Evolutionary conservation across 1,140 invertebrate species (phyloP).

Genomic region (Zaprionus ghesquierei): DNA sequence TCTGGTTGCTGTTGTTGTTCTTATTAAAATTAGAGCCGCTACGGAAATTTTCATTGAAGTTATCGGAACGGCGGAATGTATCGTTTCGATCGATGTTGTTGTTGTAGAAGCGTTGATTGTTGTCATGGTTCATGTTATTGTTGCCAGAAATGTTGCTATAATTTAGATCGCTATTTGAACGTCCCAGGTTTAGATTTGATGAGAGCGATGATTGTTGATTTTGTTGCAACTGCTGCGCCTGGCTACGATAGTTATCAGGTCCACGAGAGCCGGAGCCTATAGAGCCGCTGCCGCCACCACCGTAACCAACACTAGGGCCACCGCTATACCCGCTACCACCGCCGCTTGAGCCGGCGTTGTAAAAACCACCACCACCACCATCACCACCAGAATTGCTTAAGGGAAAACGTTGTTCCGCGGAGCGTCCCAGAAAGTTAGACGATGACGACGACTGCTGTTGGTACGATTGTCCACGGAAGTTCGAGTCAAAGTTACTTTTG

Average conservation of each 20-base stretch:
- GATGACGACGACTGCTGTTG: slow-evolving; percentile 1
- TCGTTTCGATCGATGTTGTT: slow-evolving; percentile 31
- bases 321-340: neutral
- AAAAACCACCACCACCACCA: neutral
- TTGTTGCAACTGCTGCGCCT: neutral
- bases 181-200: slow-evolving; percentile 1
- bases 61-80: slow-evolving; percentile 35
- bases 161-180: slow-evolving; percentile 25
- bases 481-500: slow-evolving; percentile 27
- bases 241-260: neutral
- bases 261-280: neutral
- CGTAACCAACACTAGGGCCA: neutral
- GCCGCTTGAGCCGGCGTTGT: neutral
- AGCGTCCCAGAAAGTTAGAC: slow-evolving; percentile 12
- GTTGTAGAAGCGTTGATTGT: slow-evolving; percentile 17
- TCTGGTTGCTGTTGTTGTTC: neutral
- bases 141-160: slow-evolving; percentile 8
- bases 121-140: slow-evolving; percentile 6
- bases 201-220: neutral
- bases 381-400: neutral
- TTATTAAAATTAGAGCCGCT: neutral
- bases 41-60: slow-evolving; percentile 18
- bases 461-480: slow-evolving; percentile 4
- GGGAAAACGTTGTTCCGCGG: slow-evolving; percentile 12
- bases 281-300: neutral